Base-by-base conservation (phyloP, 1,140 invertebrate species). In the Periplaneta americana region DNA sequence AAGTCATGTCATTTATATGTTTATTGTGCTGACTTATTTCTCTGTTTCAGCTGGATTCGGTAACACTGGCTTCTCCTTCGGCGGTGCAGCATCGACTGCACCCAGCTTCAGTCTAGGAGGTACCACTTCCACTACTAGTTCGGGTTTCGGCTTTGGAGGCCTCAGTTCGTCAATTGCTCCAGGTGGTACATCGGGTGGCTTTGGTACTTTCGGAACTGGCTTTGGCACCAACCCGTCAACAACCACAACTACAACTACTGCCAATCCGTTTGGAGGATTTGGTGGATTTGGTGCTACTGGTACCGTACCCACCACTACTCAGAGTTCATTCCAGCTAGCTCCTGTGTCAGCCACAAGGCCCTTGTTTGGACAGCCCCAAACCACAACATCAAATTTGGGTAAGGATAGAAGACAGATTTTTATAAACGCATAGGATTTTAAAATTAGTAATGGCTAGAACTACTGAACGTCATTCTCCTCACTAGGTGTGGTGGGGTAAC, bases 101-200 rank as follows among this genome's bases (percentile, higher is more conserved):
- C 79, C 79, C 37, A 80, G 34, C 37, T 80, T 80, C 48, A 33
- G 34, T 22, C 34, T 80, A 33, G 79, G 79, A 3, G 37, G 79
- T 48, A 39, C 28, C 11, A 74, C 79, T 22, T 34, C 79, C 31
- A 80, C 79, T 35, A 80, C 79, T 31, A 35, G 39, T 35, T 66
- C 86, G 83, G 90, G 91, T 15, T 93, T 93, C 87, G 89, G 90
- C 13, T 90, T 81, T 88, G 22, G 89, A 90, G 84, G 87, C 89
- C 81, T 86, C 88, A 11, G 87, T 89, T 74, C 86, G 85, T 31
- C 83, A 85, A 57, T 83, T 28, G 22, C 48, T 28, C 48, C 48
- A n/a, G 28, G 22, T 28, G 48, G 48, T n/a, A 66, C 88, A 15
- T 85, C 85, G 28, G 86, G 85, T 15, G 85, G 88, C 2, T 92